Base-by-base conservation (phyloP, 2,888 invertebrate species). In the Cheilosia grossa region DNA sequence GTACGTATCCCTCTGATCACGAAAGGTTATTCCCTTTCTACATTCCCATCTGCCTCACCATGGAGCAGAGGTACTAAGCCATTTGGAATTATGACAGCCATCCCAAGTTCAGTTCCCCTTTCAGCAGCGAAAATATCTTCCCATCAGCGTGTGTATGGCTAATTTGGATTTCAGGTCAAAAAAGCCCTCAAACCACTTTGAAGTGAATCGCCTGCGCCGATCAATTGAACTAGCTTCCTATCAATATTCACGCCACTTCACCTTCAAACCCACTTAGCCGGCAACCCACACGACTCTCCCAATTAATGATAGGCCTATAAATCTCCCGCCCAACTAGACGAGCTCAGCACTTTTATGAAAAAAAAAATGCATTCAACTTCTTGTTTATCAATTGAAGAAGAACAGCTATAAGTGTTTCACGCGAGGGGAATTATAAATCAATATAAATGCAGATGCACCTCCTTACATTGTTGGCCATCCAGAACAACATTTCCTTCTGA, bases 301-400 rank as follows among this genome's bases (percentile, higher is more conserved):
- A 73, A 63, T 63, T 73, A 47, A 64, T 56, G 44, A 47, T 19
- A 17, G 37, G 19, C 33, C 7, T 63, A 73, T 73, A 63, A 73
- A 73, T 64, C 54, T 21, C 47, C 37, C n/a, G 2, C n/a, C 64
- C 56, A 63, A 54, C 63, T 64, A 64, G 47, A 53, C 61, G 21
- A 53, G 54, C 33, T 54, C 44, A 54, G 63, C 44, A 17, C 13
- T n/a, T 21, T 51, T 30, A 21, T 66, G 24, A 40, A 53, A 27
- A 17, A 27, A 17, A 27, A 40, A 10, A 54, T 44, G 13, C 53
- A 54, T 67, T 67, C 54, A 42, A 15, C 19, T 30, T 13, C 53
- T 66, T 53, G 40, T 40, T 37, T 49, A 51, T 27, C 37, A 66
- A 66, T 40, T 40, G 17, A 51, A 40, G 24, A 24, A 17, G 24